Conservation (phyloP, 2,797 vertebrate genomes). For the Labeo calbasu region DNA sequence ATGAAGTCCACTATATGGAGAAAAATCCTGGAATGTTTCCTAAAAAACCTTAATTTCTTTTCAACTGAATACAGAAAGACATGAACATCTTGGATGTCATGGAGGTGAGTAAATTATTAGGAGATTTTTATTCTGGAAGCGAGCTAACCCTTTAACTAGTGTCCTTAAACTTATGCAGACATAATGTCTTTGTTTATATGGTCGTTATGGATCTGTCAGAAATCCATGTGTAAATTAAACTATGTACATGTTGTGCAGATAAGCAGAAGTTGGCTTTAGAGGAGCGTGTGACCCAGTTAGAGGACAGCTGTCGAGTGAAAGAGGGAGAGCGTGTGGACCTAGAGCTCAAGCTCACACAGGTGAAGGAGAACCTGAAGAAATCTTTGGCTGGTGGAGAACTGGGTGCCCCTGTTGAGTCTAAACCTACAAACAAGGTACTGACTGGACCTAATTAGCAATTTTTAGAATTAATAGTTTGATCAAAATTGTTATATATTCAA, state of each 20-base stretch:
- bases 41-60: no score
- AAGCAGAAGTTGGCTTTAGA: constrained; percentile 76
- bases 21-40: no score
- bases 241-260: constrained; percentile 68
- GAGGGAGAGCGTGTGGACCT: constrained; percentile 89
- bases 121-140: no score
- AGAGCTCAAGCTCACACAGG: constrained; percentile 88
- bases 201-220: not conserved
- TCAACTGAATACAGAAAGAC: no score
- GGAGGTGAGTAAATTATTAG: no score
- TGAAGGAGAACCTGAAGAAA: constrained; percentile 94
- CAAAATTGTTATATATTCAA: not conserved
- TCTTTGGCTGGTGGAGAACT: constrained; percentile 90
- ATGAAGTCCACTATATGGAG: no score
- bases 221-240: constrained; percentile 16
- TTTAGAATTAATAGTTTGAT: not conserved
- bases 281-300: constrained; percentile 80
- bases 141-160: not conserved
- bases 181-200: not conserved
- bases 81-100: no score
- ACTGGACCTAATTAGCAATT: not conserved
- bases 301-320: constrained; percentile 86
- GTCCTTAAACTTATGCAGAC: not conserved
- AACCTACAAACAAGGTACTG: constrained; percentile 76
- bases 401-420: constrained; percentile 80